Conservation (phyloP, 2,797 vertebrate species). For the Perdix hodgsoniae region DNA sequence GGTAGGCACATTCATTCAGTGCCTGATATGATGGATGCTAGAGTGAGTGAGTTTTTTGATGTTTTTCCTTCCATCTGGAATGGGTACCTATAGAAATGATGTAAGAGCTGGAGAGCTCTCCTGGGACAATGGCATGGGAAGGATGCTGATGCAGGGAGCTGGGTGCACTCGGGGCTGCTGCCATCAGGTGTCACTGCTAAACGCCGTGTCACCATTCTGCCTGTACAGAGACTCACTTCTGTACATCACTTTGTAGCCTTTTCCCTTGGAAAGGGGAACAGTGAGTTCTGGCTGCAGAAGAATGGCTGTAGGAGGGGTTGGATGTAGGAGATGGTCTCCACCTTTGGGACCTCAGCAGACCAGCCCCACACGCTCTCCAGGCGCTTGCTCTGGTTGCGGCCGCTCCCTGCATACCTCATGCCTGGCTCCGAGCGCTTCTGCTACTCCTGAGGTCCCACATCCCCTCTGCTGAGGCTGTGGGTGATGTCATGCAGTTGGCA, state of each 20-base stretch:
- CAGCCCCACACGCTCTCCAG: background rate
- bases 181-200: background rate
- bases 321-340: rapidly evolving
- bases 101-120: background rate
- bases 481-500: slow-evolving; percentile 19
- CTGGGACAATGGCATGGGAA: background rate
- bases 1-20: rapidly evolving
- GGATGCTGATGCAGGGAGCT: background rate
- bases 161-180: background rate
- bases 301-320: rapidly evolving
- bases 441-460: background rate
- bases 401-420: rapidly evolving
- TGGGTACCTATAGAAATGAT: rapidly evolving
- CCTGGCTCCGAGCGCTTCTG: rapidly evolving
- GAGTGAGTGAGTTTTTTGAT: rapidly evolving
- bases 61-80: background rate
- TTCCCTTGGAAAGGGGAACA: no score
- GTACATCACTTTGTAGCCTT: background rate
- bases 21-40: rapidly evolving
- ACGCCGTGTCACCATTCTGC: background rate
- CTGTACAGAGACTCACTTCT: background rate
- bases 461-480: background rate
- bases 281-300: rapidly evolving
- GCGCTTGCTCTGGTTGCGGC: background rate
- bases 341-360: rapidly evolving